Percentiles rank a stretch among this genome's conserved stretches.
phyloP scores from a whole-genome alignment of 2,888 invertebrate species.

The Drosophila multiciliata region DNA sequence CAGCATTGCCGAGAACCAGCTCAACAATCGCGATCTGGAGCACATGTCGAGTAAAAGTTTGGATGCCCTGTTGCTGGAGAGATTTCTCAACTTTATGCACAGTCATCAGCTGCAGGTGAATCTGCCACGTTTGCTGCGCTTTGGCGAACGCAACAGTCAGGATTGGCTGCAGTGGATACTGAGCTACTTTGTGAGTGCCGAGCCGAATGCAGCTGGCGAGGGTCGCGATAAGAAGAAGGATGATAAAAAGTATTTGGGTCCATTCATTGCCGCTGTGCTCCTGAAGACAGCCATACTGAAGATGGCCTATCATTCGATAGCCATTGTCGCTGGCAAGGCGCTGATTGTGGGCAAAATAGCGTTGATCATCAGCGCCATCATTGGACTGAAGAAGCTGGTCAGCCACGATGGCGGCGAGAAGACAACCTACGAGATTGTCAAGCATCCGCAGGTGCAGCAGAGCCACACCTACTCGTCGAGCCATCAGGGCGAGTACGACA shows the following conservation, averaged over 20 bases:
- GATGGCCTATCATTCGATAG: slow-evolving; percentile 91
- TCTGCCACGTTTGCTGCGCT: slow-evolving; percentile 85
- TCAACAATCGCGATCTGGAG: slow-evolving; percentile 87
- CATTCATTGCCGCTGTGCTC: slow-evolving; percentile 89
- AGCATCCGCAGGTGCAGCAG: slow-evolving; percentile 93
- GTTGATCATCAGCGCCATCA: slow-evolving; percentile 90
- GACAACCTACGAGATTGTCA: slow-evolving; percentile 93
- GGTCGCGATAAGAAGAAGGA: slow-evolving; percentile 87
- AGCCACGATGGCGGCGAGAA: slow-evolving; percentile 90
- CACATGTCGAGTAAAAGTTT: slow-evolving; percentile 87
- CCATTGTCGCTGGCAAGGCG: slow-evolving; percentile 92
- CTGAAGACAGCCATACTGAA: slow-evolving; percentile 90
- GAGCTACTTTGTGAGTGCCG: slow-evolving; percentile 83
- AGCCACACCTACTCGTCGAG: slow-evolving; percentile 90
- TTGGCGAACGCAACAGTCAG: slow-evolving; percentile 85
- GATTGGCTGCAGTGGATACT: slow-evolving; percentile 78
- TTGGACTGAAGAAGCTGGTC: slow-evolving; percentile 92
- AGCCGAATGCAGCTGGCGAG: slow-evolving; percentile 81
- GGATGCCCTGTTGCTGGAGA: slow-evolving; percentile 87
- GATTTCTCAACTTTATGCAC: slow-evolving; percentile 87
- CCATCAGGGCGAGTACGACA: slow-evolving; percentile 88
- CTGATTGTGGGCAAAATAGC: slow-evolving; percentile 94
- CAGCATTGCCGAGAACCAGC: slow-evolving; percentile 82
- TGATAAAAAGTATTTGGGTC: slow-evolving; percentile 87
- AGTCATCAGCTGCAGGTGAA: slow-evolving; percentile 87